These are phyloP conservation scores for Uloborus diversus DNA, from an alignment of 1,140 invertebrate genomes.

Conservation along the genomic window DNA sequence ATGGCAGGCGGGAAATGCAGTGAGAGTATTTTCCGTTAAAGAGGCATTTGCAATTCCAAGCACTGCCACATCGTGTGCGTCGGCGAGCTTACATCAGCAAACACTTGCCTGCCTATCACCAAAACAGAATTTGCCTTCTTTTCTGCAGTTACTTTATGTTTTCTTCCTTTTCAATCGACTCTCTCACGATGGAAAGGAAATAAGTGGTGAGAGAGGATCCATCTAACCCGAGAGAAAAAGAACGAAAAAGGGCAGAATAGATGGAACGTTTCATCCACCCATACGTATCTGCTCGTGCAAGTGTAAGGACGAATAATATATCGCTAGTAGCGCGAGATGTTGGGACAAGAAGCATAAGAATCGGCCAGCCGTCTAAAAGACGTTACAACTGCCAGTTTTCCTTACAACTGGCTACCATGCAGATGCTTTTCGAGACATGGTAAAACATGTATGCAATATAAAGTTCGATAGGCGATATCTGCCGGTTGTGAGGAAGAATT, in stretches of 20 bases:
- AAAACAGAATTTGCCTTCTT: constrained; percentile 27
- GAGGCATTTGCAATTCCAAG: constrained; percentile 53
- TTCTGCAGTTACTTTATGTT: constrained; percentile 27
- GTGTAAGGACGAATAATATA: constrained; percentile 51
- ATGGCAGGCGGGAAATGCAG: not conserved
- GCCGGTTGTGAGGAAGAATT: constrained; percentile 27
- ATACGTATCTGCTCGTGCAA: constrained; percentile 17
- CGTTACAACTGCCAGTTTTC: constrained; percentile 30
- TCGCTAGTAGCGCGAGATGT: constrained; percentile 33
- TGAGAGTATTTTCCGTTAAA: constrained; percentile 35
- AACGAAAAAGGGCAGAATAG: not conserved
- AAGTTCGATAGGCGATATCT: constrained; percentile 51
- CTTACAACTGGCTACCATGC: constrained; percentile 39
- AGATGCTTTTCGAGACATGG: constrained; percentile 40
- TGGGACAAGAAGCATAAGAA: constrained; percentile 20
- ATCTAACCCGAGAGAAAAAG: constrained; percentile 21
- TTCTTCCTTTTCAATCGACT: constrained; percentile 16
- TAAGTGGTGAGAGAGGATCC: constrained; percentile 29
- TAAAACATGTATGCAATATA: constrained; percentile 56
- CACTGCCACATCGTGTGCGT: not conserved
- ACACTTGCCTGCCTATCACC: constrained; percentile 55
- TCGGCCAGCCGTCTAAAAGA: constrained; percentile 47
- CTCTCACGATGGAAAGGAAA: constrained; percentile 15
- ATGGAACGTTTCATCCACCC: not conserved
- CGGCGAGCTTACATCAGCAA: constrained; percentile 38